Base-by-base conservation (phyloP, 2,113 vertebrate species). In the Prunella himalayana region DNA sequence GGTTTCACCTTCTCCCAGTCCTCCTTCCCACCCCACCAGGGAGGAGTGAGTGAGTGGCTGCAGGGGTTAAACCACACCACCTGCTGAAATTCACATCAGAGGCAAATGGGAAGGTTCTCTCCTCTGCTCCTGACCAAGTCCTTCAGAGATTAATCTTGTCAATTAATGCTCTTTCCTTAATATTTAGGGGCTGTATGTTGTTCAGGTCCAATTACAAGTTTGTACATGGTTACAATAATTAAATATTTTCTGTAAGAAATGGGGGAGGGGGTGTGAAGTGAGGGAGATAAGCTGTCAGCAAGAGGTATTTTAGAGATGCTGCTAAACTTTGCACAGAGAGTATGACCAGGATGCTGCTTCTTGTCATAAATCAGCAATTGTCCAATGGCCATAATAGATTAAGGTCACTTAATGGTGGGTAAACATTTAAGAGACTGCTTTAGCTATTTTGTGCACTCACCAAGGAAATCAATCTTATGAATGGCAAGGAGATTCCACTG, bases 201-300 rank as follows among this genome's bases (percentile, higher is more conserved):
- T 27, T 25, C 37, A 15, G 14, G 3, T 72, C 15, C 23, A 69
- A 9, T 54, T 80, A 22, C 20, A 73, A 21, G 25, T 94, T 66
- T 39, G 18, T 25, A 8, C 17, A 4, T 20, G 33, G 49, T 50
- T 63, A 20, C 7, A 22, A 3, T 15, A 28, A 16, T 82, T 85
- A 60, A 88, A 64, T 79, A 60, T 49, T 76, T 69, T 15, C 75
- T 56, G 11, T 80, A 57, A 80, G 50, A 79, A 76, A 13, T 1
- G 0, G 12, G 10, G 3, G 6, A 5, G 7, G 11, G 5, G 10
- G 5, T 22, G 28, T 79, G 73, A 60, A 65, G 45, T 25, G 72
- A 72, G 42, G 77, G 20, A n/a, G 37, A 17, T 28, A 7, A 1
- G 7, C 28, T 69, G 42, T 63, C 66, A 80, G 21, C 19, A 61